These are phyloP conservation scores for Chaitophorus viminalis DNA, from an alignment of 2,888 invertebrate species.

Conservation along the genomic window DNA sequence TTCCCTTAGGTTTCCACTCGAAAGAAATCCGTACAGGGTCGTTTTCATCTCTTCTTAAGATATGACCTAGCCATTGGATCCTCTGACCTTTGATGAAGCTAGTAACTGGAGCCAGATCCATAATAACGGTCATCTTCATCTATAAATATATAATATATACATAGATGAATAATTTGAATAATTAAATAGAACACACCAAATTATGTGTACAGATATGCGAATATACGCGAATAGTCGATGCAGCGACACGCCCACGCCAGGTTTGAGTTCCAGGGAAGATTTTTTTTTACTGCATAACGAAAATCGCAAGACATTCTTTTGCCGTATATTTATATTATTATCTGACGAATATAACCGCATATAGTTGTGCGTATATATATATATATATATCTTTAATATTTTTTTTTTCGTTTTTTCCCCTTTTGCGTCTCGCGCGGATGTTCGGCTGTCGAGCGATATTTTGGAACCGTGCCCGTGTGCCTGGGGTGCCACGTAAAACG, in stretches of 20 bases:
- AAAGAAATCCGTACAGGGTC: too few species aligned
- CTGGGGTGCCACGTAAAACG: background rate
- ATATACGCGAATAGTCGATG: background rate
- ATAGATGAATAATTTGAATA: too few species aligned
- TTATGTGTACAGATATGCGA: too few species aligned
- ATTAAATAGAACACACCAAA: too few species aligned
- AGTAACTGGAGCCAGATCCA: too few species aligned
- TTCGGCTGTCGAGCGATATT: slow-evolving; percentile 42
- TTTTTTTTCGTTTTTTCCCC: slow-evolving; percentile 14
- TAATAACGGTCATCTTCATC: too few species aligned
- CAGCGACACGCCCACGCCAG: too few species aligned
- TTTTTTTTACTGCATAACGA: background rate
- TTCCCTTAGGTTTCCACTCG: too few species aligned
- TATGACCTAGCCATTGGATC: too few species aligned
- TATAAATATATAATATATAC: too few species aligned
- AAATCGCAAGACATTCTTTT: slow-evolving; percentile 2
- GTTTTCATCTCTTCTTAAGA: too few species aligned
- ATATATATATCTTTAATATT: slow-evolving; percentile 9
- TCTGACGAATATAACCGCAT: slow-evolving; percentile 13
- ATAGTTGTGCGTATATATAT: background rate
- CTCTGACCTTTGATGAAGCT: too few species aligned
- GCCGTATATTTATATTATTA: slow-evolving; percentile 9
- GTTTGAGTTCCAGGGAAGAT: background rate
- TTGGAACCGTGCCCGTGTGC: slow-evolving; percentile 44
- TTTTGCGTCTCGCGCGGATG: slow-evolving; percentile 21